Evolutionary conservation across 2,113 vertebrate genomes (phyloP).

Genomic region (Brevimyrus niger): DNA sequence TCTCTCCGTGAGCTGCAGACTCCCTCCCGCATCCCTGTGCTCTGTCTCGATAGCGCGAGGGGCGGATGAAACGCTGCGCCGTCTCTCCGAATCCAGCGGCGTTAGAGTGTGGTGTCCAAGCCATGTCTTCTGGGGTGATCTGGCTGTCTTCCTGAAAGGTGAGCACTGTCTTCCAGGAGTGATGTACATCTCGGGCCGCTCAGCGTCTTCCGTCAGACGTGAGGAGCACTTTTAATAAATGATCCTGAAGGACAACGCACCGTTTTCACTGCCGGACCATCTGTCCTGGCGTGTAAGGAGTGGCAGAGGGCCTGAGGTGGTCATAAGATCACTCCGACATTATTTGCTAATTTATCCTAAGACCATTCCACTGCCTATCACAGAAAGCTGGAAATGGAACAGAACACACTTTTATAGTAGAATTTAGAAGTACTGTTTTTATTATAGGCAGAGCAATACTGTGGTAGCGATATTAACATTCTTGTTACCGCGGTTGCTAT

Average conservation of each 20-base stretch:
- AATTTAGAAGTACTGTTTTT: background rate
- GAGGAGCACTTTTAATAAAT: slow-evolving; percentile 68
- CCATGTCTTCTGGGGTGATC: slow-evolving; percentile 27
- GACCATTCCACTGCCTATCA: slow-evolving; percentile 32
- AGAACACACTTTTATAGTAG: background rate
- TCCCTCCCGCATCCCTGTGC: background rate
- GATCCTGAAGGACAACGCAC: slow-evolving; percentile 65
- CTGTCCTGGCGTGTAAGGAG: slow-evolving; percentile 55
- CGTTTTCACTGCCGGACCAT: slow-evolving; percentile 63
- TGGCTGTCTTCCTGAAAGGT: slow-evolving; percentile 32
- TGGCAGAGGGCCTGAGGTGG: slow-evolving; percentile 49
- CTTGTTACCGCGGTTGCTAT: background rate
- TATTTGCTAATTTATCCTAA: slow-evolving; percentile 56
- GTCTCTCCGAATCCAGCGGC: background rate
- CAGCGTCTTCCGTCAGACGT: slow-evolving; percentile 58
- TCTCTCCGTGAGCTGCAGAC: background rate
- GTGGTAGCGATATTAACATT: background rate
- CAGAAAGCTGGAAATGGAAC: slow-evolving; percentile 26
- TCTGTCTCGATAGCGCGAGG: background rate
- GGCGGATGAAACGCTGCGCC: background rate
- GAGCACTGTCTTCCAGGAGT: slow-evolving; percentile 54
- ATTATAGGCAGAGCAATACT: background rate
- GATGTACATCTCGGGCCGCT: slow-evolving; percentile 53
- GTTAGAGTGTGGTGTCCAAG: slow-evolving; percentile 3
- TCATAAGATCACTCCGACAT: slow-evolving; percentile 17